These are phyloP conservation scores for Saguinus imperator DNA, from an alignment of 2,113 vertebrate genomes.

Conservation along the genomic window DNA sequence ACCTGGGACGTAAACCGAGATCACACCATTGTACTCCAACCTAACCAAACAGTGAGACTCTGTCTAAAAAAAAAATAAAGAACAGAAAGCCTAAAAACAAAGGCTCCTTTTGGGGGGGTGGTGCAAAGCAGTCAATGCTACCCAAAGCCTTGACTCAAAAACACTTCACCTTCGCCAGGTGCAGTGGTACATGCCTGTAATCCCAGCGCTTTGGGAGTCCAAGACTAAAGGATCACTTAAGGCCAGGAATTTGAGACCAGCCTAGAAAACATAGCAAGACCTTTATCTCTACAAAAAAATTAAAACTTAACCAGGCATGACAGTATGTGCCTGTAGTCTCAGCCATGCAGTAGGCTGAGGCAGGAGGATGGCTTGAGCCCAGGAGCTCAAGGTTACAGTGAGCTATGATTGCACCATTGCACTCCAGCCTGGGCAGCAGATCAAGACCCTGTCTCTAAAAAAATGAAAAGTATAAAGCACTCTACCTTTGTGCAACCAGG, in stretches of 20 bases:
- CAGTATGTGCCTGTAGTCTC: not conserved
- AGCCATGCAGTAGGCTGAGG: not conserved
- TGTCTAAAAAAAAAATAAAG: not conserved
- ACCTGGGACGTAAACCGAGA: too few species aligned
- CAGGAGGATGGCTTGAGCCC: not conserved
- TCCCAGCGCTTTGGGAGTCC: not conserved
- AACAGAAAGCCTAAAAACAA: not conserved
- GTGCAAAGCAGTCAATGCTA: not conserved
- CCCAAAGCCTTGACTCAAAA: not conserved
- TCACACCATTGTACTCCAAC: too few species aligned
- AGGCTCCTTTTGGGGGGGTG: not conserved
- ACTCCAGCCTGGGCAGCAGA: not conserved
- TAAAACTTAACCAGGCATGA: not conserved
- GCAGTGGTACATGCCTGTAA: not conserved
- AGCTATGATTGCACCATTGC: not conserved
- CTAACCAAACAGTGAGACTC: too few species aligned
- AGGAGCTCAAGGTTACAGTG: not conserved
- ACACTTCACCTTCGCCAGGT: not conserved
- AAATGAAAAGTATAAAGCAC: not conserved
- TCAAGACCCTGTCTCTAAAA: not conserved
- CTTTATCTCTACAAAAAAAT: not conserved
- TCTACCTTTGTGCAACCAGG: not conserved
- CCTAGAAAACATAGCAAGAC: not conserved
- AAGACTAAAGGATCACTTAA: not conserved
- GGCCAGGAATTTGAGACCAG: not conserved